Evolutionary conservation across 2,888 invertebrate species (phyloP), one percentile per base, ranked within the genome.

Genomic region (Papilio protenor): DNA sequence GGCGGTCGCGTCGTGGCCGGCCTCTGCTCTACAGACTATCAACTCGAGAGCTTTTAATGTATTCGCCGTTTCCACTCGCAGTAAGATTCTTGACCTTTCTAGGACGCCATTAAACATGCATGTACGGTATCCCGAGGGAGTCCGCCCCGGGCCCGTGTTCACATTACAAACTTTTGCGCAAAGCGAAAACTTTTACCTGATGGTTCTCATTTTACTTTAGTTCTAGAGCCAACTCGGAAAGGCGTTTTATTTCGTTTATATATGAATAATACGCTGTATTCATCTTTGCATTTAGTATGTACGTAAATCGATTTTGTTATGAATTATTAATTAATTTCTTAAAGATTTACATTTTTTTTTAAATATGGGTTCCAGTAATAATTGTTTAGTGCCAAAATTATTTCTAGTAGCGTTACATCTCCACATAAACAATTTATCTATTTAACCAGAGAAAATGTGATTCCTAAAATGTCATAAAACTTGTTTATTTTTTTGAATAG

Each of bases 61-160:
- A 93, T 93, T 93, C 92, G 91, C 90, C 90, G 84, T 90, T 89
- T 81, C 88, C 86, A 87, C 88, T 87, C 88, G 87, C 88, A 90
- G 90, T 88, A 88, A 88, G 88, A 89, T 90, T 91, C 91, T 92
- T 94, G 94, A 94, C 94, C 94, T 94, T 91, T 90, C 90, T 89
- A 92, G 91, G 91, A 91, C 89, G 89, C 89, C 90, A 94, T 94
- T 93, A 94, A 93, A 93, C 91, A 92, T 94, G 93, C 91, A 94
- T 91, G 92, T 87, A 85, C 86, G 86, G 86, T 84, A 87, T 91
- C 93, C 91, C 91, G 83, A 83, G 90, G 89, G 93, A 90, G 81
- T 77, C 86, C 85, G 88, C 88, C 86, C 89, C 87, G 87, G 69
- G 87, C 87, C 88, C 89, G 90, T 89, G 89, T 91, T 91, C 90